Evolutionary conservation across 2,113 vertebrate species (phyloP), one percentile per base, ranked within the genome.

Genomic region (Triplophysa rosa): DNA sequence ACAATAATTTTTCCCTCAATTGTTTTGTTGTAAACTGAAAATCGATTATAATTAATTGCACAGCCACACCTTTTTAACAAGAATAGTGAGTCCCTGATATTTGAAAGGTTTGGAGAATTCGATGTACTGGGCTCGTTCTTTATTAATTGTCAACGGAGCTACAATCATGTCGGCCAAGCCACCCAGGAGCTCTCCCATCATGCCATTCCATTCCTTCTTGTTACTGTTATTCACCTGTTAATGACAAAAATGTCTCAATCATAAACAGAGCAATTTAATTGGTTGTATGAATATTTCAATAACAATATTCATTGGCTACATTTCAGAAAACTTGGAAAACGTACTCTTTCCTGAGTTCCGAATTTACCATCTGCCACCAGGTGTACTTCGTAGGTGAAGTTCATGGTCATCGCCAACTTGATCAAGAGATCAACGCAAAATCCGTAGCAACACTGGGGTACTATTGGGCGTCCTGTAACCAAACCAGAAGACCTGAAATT

Each of bases 41-140:
- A 37, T 7, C 0, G 1, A 37, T 37, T 37, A 37, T 37, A 37
- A 37, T 8, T 37, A 7, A 37, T 37, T 37, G 33, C 33, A 7
- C 5, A 37, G 33, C 33, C 33, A 6, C 91, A 99, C 97, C 96
- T 99, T 99, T 89, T 99, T 99, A 64, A 99, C 97, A 0, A 99
- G 95, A 70, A 99, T 99, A 87, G 97, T 99, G 87, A 99, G 95
- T 12, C 97, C 97, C 90, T 99, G 97, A 85, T 99, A 99, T 83
- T 98, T 99, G 81, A 98, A 99, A 4, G 97, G 97, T 84, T 99
- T 99, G 88, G 97, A 99, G 92, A 99, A 99, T 87, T 99, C 97
- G 0, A 99, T 99, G 90, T 99, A 99, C 89, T 99, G 97, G 0
- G 97, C 97, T 0, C 97, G 92, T 89, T 99, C 97, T 0, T 99